Evolutionary conservation across 1,140 invertebrate species (phyloP), one percentile per base, ranked within the genome.

Genomic region (Lepidurus packardi): DNA sequence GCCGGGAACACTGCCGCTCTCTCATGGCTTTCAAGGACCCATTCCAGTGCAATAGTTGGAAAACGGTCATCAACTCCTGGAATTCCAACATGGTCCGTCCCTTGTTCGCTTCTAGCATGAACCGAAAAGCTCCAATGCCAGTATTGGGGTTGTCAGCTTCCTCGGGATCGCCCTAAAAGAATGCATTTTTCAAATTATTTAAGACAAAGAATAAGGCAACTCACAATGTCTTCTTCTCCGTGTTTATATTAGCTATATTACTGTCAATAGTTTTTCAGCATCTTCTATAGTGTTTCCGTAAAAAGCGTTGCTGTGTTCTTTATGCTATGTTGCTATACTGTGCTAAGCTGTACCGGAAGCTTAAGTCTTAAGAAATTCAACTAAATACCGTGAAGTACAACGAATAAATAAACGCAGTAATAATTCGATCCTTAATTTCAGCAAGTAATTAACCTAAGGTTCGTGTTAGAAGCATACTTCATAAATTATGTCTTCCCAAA

Each of bases 11-110:
- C 83, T 97, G 95, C 8, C 95, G 88, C 83, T 97, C 95, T 90
- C 82, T 91, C 94, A 96, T 88, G 7, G 87, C 87, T 83, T 96
- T 94, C 79, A 98, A 85, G 78, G 94, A 96, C 1, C 96, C 96
- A 85, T 97, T 97, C 96, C 96, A 98, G 85, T 97, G 95, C 1
- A 98, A 87, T 73, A 98, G 87, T 85, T 97, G 95, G 85, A 98
- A 97, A 5, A 97, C 95, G 1, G 95, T 98, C 95, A 97, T 97
- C 80, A 98, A 86, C 85, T 97, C 95, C 85, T 97, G 95, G 86
- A 97, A 98, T 84, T 98, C 95, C 65, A 98, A 88, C 95, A 97
- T 97, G 21, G 95, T 97, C 74, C 94, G 89, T 0, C 94, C 94
- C 82, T 93, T 93, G 86, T 96, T 96, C 74, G 94, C 91, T 85